These are phyloP conservation scores for Hypothenemus hampei DNA, from an alignment of 1,140 invertebrate genomes.

Conservation along the genomic window DNA sequence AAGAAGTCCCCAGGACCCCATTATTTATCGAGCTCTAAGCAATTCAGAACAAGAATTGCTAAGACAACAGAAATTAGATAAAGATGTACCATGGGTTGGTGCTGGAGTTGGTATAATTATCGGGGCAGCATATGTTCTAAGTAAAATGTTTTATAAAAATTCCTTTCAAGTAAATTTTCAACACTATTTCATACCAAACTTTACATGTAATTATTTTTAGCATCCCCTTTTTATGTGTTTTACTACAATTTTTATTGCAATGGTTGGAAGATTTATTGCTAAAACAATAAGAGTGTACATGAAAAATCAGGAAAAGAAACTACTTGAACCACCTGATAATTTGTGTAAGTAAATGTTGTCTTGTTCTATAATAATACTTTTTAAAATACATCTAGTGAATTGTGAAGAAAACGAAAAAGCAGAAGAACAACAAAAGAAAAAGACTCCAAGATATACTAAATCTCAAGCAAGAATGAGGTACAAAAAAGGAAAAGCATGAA, in stretches of 20 bases:
- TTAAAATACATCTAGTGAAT: constrained; percentile 13
- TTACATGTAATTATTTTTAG: constrained; percentile 42
- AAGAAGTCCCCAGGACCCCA: constrained; percentile 64
- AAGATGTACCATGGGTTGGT: constrained; percentile 70
- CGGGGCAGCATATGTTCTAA: too few relatives aligned
- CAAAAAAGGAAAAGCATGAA: constrained; percentile 59
- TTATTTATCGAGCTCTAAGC: constrained; percentile 59
- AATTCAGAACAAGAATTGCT: constrained; percentile 56
- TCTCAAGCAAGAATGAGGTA: constrained; percentile 64
- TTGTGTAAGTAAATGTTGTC: constrained; percentile 34
- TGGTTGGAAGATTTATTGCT: constrained; percentile 55
- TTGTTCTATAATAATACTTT: not conserved
- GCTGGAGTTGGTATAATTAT: constrained; percentile 67
- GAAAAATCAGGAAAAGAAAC: constrained; percentile 50
- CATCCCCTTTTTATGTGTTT: constrained; percentile 58
- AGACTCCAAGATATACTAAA: constrained; percentile 56
- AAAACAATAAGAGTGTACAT: constrained; percentile 53
- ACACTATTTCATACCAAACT: not conserved
- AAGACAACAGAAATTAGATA: constrained; percentile 58
- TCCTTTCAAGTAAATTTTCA: not conserved
- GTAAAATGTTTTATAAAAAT: too few relatives aligned
- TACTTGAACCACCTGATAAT: constrained; percentile 54
- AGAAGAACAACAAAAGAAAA: constrained; percentile 35
- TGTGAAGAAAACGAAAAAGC: constrained; percentile 38
- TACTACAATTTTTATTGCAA: constrained; percentile 54